Base-by-base conservation (phyloP, 1,140 invertebrate species). In the Brachionus manjavacas region DNA sequence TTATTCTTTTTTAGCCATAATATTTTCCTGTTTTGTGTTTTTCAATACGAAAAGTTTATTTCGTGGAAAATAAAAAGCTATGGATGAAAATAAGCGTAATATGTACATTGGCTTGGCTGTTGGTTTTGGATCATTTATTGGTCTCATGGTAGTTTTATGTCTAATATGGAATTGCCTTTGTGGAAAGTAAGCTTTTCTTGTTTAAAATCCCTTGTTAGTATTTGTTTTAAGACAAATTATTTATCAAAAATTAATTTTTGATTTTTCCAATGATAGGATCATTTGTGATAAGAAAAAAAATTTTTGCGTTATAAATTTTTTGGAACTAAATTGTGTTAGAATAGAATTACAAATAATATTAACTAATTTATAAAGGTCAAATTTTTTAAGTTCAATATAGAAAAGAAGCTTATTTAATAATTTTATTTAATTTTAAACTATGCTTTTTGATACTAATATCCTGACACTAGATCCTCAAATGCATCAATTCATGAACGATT, bases 151-250 rank as follows among this genome's bases (percentile, higher is more conserved):
- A n/a, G 11, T 60, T 14, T 43, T 60, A 4, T 81, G 79, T 12
- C 14, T 64, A 12, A 16, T 81, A 43, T 81, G 79, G 79, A 60
- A 81, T 68, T 81, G 79, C 64, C 16, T 81, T 81, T 76, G 72
- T 76, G 39, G 41, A 76, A 76, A 49, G 72, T 76, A 74, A 20
- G 66, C 14, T 68, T 46, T 14, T 28, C 39, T 35, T 28, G 12
- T 14, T 31, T 68, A 12, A 31, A 68, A 12, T 68, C 66, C 52
- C 52, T 9, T 20, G 52, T 9, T 20, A 60, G 52, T 1, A 60
- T 9, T 20, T 20, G 52, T 20, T 60, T 25, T 8, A 8, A 60
- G 52, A 60, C 52, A 60, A 46, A 12, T 14, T 35, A 60, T 60
- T 60, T 60, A 60, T 60, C 52, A 60, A 60, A 60, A 23, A 4